Evolutionary conservation across 2,888 invertebrate species (phyloP).

Genomic region (Salpingus planirostris): DNA sequence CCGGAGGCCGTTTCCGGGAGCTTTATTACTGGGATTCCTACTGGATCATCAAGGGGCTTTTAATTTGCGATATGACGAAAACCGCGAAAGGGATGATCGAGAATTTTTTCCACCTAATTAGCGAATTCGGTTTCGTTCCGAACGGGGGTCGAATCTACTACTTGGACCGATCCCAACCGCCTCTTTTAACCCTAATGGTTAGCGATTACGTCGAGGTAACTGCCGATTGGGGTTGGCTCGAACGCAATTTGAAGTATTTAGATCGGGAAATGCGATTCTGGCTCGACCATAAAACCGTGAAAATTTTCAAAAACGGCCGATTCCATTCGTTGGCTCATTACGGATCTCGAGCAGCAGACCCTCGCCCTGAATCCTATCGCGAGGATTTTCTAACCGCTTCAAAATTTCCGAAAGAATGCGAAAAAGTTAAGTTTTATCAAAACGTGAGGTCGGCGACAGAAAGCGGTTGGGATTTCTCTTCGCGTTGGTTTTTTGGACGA

Average conservation of each 20-base stretch:
- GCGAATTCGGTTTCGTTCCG: constrained; percentile 59
- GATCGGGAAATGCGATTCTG: constrained; percentile 60
- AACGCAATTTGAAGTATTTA: constrained; percentile 47
- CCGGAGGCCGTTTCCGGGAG: constrained; percentile 61
- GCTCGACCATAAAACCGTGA: constrained; percentile 49
- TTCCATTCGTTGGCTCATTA: constrained; percentile 52
- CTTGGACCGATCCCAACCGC: constrained; percentile 57
- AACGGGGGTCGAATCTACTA: constrained; percentile 77
- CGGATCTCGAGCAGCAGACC: constrained; percentile 53
- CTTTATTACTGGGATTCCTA: constrained; percentile 81
- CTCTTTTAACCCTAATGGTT: constrained; percentile 61
- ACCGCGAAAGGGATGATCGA: constrained; percentile 66
- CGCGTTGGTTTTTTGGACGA: constrained; percentile 61
- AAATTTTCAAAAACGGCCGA: constrained; percentile 43
- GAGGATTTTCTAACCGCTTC: constrained; percentile 54
- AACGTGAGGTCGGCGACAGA: constrained; percentile 54
- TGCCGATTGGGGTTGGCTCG: constrained; percentile 46
- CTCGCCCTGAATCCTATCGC: constrained; percentile 64
- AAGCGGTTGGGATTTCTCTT: constrained; percentile 83
- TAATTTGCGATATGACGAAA: constrained; percentile 62
- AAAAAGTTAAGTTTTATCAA: constrained; percentile 44
- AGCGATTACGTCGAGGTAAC: constrained; percentile 58
- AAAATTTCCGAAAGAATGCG: constrained; percentile 43
- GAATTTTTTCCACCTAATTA: constrained; percentile 62
- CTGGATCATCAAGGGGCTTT: constrained; percentile 72